phyloP scores from a whole-genome alignment of 2,797 vertebrate species.

The Falco concolor region DNA sequence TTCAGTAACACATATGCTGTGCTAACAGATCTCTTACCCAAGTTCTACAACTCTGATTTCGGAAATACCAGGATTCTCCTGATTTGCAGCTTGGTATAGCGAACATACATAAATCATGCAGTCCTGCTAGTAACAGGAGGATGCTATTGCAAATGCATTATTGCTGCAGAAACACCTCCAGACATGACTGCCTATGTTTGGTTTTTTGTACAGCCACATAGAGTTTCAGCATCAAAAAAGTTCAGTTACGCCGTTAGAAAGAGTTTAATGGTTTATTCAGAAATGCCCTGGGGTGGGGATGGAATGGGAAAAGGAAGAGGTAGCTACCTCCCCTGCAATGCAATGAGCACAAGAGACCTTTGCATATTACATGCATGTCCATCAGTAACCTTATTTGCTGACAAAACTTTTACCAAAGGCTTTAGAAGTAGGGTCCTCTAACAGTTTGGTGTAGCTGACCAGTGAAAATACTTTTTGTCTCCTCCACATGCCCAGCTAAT shows the following conservation, averaged over 20 bases:
- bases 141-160: neutral
- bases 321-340: neutral
- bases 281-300: neutral
- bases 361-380: neutral
- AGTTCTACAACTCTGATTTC: neutral
- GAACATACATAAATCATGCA: neutral
- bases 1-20: neutral
- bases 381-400: neutral
- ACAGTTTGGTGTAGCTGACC: neutral
- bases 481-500: neutral
- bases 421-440: neutral
- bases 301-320: neutral
- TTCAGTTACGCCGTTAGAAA: neutral
- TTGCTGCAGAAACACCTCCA: neutral
- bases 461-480: neutral
- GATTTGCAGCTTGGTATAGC: neutral
- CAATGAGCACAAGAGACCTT: neutral
- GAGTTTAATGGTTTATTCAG: neutral
- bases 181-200: neutral
- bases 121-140: neutral
- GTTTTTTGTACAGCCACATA: neutral
- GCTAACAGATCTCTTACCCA: neutral
- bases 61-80: neutral
- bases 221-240: neutral
- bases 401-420: neutral